phyloP scores from a whole-genome alignment of 2,888 invertebrate species.

The Tetranychus truncatus region DNA sequence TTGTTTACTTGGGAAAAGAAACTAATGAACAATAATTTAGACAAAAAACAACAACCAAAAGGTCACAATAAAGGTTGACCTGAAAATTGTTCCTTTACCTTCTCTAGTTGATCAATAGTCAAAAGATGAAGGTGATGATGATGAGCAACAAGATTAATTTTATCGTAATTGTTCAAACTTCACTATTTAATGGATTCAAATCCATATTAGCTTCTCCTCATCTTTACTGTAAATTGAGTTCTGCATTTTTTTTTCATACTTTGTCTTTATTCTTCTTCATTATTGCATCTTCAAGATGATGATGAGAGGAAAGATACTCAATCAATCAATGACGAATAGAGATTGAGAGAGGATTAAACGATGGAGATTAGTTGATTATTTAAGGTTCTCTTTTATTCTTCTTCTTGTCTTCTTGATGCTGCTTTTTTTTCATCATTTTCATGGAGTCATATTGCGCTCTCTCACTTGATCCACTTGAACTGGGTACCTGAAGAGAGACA shows the following conservation, averaged over 20 bases:
- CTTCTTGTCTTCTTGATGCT: neutral
- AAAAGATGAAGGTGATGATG: neutral
- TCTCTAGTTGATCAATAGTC: neutral
- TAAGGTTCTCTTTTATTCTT: neutral
- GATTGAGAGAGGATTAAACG: neutral
- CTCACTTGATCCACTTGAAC: neutral
- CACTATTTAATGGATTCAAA: neutral
- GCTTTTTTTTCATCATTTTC: neutral
- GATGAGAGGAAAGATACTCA: neutral
- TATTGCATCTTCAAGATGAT: neutral
- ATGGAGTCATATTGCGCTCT: neutral
- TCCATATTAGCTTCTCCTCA: neutral
- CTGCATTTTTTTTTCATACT: neutral
- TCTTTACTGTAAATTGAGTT: neutral
- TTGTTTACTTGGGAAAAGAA: too few relatives aligned
- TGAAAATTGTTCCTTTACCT: neutral
- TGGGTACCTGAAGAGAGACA: neutral
- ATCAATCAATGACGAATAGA: slow-evolving; percentile 1
- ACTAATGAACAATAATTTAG: too few relatives aligned
- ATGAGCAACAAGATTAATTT: neutral
- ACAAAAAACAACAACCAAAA: too few relatives aligned
- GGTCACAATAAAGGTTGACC: too few relatives aligned
- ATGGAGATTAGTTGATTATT: neutral
- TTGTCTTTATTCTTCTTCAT: neutral
- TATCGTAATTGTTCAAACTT: neutral